Evolutionary conservation across 1,140 invertebrate species (phyloP), one percentile per base, ranked within the genome.

Genomic region (Hycleus cichorii): DNA sequence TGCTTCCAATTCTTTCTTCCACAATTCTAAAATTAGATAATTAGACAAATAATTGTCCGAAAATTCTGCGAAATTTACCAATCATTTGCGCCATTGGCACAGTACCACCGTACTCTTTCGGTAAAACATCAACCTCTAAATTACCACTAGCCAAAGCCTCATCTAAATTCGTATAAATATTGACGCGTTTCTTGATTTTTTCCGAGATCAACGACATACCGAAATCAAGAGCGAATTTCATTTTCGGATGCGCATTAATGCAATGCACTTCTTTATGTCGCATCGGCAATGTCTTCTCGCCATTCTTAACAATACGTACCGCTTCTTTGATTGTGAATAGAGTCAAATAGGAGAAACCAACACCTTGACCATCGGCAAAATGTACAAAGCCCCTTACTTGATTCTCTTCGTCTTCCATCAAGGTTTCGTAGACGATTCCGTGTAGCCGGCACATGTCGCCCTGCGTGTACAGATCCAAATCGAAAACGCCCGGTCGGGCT

Each of bases 81-180:
- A 91, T 91, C 88, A 92, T 91, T 70, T 89, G 83, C 39, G 81
- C 80, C 85, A 91, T 88, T 0, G 88, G 88, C 74, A 89, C 86
- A 5, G 75, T 80, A 1, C 89, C 89, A 10, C 89, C 89, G 69
- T 91, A 91, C 69, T 92, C 90, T 64, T 87, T 83, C 0, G 90
- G 90, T 32, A 92, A 67, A 62, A 91, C 76, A 56, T 89, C 86
- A 52, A 86, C 77, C 60, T 84, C 80, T 9, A 80, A 74, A 25
- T 78, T 74, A 6, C 67, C 66, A 38, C 55, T 49, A 47, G 79
- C 74, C 11, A 83, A 73, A 1, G 80, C 75, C 8, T 84, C 79
- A n/a, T 84, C 77, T 32, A 81, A 67, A 61, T 71, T 79, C 18
- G 82, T 88, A 71, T 83, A 89, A 42, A 89, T 76, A 53, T 80